Evolutionary conservation across 2,113 vertebrate genomes (phyloP), one percentile per base, ranked within the genome.

Genomic region (Tragelaphus scriptus): DNA sequence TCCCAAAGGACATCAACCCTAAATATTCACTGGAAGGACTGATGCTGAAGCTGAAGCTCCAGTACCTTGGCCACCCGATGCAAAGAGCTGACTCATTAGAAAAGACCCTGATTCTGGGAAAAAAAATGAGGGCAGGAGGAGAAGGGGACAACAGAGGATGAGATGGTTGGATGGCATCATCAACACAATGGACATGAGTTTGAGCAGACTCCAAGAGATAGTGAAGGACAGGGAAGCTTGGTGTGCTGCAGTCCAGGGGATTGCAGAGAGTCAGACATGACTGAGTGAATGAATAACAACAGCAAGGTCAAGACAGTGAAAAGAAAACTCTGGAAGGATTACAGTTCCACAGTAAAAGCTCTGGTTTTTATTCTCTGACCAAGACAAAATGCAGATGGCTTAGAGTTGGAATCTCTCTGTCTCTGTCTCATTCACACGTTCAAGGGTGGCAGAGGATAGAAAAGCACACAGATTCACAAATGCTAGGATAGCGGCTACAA

Each of bases 321-420:
- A 86, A 65, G 51, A 92, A 97, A 88, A 93, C 51, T 96, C 86
- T 63, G 44, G 77, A 96, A 91, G 65, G 23, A 91, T 85, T 88
- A 63, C 65, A 94, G 61, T 93, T 91, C 68, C 95, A 36, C 40
- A 95, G 36, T 88, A 91, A 95, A 92, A 81, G 23, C 2, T 93
- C 26, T 63, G 17, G 36, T 15, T 65, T 89, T 94, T 59, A 58
- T 82, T 91, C 55, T 96, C 90, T 81, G 82, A 58, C 28, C 58
- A 86, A 79, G 44, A 88, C 86, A 71, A 85, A 90, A 56, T 56
- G 44, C 32, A 87, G n/a, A 71, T 56, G 11, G 14, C 28, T 94
- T 95, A 88, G 75, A 21, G 47, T 84, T 94, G 17, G 21, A 80
- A 6, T 89, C 55, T 58, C 2, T 49, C 53, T 88, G 7, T 86